These are phyloP conservation scores for Eubasilissa splendida DNA, from an alignment of 2,888 invertebrate genomes.

Conservation along the genomic window DNA sequence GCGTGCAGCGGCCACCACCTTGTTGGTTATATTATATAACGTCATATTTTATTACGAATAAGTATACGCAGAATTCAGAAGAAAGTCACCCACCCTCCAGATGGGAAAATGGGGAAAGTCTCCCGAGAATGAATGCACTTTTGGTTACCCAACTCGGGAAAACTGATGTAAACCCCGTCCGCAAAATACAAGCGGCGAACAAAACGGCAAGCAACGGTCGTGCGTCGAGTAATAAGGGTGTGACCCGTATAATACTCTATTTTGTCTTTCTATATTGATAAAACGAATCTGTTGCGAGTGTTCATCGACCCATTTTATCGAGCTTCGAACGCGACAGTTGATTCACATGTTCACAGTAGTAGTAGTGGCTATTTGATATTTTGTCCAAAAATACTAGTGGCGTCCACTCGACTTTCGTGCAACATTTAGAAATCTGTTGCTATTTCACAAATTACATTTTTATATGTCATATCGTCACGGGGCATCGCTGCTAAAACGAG, in stretches of 20 bases:
- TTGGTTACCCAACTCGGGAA: conserved; percentile 20
- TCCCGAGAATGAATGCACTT: not conserved
- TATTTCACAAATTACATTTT: no score
- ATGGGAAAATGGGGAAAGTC: no score
- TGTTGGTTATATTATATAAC: no score
- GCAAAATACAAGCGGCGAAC: not conserved
- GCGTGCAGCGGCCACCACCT: no score
- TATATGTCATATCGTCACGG: no score
- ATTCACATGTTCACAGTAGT: conserved; percentile 19
- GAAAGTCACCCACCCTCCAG: no score
- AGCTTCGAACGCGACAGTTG: conserved; percentile 3
- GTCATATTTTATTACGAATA: no score
- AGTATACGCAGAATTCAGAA: no score
- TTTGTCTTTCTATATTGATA: not conserved
- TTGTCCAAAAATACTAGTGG: not conserved
- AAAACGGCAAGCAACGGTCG: conserved; percentile 2
- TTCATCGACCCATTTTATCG: conserved; percentile 1
- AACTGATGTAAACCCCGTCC: conserved; percentile 17
- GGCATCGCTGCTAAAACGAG: no score
- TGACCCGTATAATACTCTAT: no score
- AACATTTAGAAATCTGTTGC: no score
- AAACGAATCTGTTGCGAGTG: not conserved
- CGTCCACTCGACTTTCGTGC: not conserved
- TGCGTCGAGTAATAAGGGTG: not conserved
- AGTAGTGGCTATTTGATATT: not conserved